Evolutionary conservation across 1,140 invertebrate species (phyloP).

Genomic region (Armadillidium nasatum): DNA sequence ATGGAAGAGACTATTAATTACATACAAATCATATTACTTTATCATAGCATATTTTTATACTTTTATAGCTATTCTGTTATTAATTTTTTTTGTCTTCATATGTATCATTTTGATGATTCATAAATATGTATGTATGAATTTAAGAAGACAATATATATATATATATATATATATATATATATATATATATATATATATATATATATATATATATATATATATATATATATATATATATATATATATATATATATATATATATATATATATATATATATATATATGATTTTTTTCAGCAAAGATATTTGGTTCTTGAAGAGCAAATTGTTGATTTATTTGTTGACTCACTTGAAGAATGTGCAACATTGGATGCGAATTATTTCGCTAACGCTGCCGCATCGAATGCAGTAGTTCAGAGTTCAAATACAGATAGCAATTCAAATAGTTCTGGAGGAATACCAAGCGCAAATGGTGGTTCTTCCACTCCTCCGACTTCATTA

Average conservation of each 20-base stretch:
- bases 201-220: background rate
- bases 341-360: conserved; percentile 54
- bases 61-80: no score
- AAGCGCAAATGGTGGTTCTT: conserved; percentile 55
- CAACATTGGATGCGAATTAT: background rate
- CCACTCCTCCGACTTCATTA: conserved; percentile 78
- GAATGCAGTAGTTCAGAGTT: conserved; percentile 48
- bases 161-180: conserved; percentile 9
- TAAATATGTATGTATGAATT: no score
- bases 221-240: conserved; percentile 4
- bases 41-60: no score
- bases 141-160: background rate
- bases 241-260: background rate
- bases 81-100: no score
- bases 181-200: conserved; percentile 6
- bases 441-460: conserved; percentile 51
- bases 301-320: conserved; percentile 84
- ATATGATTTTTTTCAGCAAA: conserved; percentile 62
- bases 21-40: no score
- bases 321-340: conserved; percentile 88
- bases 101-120: no score
- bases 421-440: conserved; percentile 44
- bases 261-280: conserved; percentile 46
- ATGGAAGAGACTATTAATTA: no score
- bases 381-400: background rate